phyloP scores from a whole-genome alignment of 2,797 vertebrate genomes.

The Kryptopterus vitreolus region DNA sequence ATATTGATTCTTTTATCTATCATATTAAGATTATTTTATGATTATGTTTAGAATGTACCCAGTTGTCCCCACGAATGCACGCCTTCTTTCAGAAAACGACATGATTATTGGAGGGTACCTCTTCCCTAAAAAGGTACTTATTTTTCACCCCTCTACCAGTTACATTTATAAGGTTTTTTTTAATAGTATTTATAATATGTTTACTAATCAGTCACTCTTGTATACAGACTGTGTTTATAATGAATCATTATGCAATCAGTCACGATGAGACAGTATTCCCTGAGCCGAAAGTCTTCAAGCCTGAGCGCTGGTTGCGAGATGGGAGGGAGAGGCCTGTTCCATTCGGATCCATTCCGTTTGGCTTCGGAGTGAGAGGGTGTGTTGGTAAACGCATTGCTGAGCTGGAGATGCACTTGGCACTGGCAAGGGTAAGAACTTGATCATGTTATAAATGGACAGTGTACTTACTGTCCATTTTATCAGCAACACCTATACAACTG shows the following conservation, averaged over 20 bases:
- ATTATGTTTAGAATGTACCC: conserved; percentile 74
- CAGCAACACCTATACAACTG: too few species aligned
- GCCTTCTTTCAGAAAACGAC: conserved; percentile 63
- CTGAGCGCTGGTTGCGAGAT: conserved; percentile 76
- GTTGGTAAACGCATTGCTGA: conserved; percentile 77
- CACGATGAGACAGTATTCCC: conserved; percentile 70
- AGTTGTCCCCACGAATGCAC: conserved; percentile 71
- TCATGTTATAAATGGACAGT: not conserved
- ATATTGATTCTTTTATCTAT: not conserved
- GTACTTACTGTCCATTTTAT: too few species aligned
- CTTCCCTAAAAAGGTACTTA: conserved; percentile 69
- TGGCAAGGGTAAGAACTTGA: conserved; percentile 66
- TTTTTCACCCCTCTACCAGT: too few species aligned
- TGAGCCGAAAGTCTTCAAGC: conserved; percentile 67
- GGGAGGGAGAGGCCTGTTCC: conserved; percentile 62
- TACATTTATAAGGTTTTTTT: too few species aligned
- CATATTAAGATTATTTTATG: conserved; percentile 1
- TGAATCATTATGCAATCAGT: conserved; percentile 73
- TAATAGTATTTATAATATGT: too few species aligned
- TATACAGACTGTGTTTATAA: conserved; percentile 68
- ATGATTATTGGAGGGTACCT: conserved; percentile 68
- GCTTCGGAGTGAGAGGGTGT: conserved; percentile 76
- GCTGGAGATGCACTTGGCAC: conserved; percentile 73
- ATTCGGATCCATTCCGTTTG: conserved; percentile 76
- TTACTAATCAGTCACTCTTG: conserved; percentile 3